Conservation (phyloP, 2,888 invertebrate species). For the Acrocyrtus sp. region DNA sequence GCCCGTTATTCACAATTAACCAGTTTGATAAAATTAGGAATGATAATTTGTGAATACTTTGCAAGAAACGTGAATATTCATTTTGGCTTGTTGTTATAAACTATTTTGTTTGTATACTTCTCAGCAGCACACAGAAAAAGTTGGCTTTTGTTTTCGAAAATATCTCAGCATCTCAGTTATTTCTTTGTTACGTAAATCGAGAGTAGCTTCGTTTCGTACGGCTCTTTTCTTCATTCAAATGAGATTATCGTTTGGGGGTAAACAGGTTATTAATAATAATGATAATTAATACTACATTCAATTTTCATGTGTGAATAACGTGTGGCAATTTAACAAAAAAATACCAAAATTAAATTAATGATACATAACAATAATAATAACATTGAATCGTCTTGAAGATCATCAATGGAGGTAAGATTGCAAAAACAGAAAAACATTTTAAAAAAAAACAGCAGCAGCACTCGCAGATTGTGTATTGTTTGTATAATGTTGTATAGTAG, state of each 20-base stretch:
- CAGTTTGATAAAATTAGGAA: constrained; percentile 49
- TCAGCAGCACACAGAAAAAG: constrained; percentile 34
- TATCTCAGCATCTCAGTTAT: constrained; percentile 55
- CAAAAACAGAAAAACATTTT: constrained; percentile 47
- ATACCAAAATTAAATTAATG: constrained; percentile 27
- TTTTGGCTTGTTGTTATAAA: constrained; percentile 6
- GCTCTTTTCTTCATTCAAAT: constrained; percentile 18
- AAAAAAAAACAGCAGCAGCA: constrained; percentile 50
- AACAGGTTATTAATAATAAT: constrained; percentile 10
- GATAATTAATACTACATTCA: not conserved
- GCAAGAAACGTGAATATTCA: constrained; percentile 37
- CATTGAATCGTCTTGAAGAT: constrained; percentile 52
- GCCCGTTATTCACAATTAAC: constrained; percentile 34
- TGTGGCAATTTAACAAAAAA: constrained; percentile 38
- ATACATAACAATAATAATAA: constrained; percentile 34
- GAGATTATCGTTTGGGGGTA: constrained; percentile 12
- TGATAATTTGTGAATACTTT: constrained; percentile 51
- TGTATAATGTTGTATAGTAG: constrained; percentile 26
- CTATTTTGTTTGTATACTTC: constrained; percentile 14
- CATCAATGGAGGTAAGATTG: constrained; percentile 43
- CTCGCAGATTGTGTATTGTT: constrained; percentile 56
- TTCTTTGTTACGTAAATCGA: constrained; percentile 36
- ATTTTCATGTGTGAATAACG: constrained; percentile 1
- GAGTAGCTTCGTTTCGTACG: constrained; percentile 54
- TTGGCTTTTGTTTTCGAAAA: constrained; percentile 28